Conservation (phyloP, 2,888 invertebrate genomes). For the Oscheius sp. region DNA sequence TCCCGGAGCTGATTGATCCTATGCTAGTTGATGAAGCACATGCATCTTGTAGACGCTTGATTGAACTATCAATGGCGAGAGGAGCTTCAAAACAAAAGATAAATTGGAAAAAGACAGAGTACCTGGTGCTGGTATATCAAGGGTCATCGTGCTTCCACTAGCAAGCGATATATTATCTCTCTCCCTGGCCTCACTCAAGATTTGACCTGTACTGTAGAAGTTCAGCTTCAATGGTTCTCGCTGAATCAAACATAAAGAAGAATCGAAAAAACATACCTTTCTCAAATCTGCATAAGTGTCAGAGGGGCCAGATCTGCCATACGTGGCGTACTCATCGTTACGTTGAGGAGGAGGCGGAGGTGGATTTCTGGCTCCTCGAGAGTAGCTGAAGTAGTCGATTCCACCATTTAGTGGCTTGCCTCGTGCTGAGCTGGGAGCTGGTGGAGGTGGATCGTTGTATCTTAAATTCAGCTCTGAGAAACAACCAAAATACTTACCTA, state of each 20-base stretch:
- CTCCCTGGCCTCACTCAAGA: conserved; percentile 62
- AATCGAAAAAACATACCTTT: background rate
- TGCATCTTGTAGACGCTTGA: conserved; percentile 34
- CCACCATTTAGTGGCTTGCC: conserved; percentile 36
- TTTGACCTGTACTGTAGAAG: conserved; percentile 48
- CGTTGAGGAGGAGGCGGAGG: conserved; percentile 20
- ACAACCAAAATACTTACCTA: background rate
- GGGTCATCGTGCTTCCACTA: conserved; percentile 31
- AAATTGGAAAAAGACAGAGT: too few relatives aligned
- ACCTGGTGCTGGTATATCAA: conserved; percentile 31
- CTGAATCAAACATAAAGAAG: conserved; percentile 4
- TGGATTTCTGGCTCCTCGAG: conserved; percentile 30
- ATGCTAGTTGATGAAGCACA: conserved; percentile 34
- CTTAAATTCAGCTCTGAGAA: conserved; percentile 13
- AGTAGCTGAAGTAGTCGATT: conserved; percentile 51
- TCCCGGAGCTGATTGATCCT: conserved; percentile 37
- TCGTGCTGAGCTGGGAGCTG: conserved; percentile 43
- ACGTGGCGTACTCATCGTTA: conserved; percentile 33
- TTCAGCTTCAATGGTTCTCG: conserved; percentile 47
- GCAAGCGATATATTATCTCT: conserved; percentile 49
- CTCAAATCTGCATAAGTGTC: conserved; percentile 13
- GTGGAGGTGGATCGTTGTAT: conserved; percentile 53
- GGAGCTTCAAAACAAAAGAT: conserved; percentile 29
- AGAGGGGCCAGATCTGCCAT: background rate
- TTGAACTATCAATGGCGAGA: conserved; percentile 38